phyloP scores from a whole-genome alignment of 2,113 vertebrate species.

The Bubo bubo region DNA sequence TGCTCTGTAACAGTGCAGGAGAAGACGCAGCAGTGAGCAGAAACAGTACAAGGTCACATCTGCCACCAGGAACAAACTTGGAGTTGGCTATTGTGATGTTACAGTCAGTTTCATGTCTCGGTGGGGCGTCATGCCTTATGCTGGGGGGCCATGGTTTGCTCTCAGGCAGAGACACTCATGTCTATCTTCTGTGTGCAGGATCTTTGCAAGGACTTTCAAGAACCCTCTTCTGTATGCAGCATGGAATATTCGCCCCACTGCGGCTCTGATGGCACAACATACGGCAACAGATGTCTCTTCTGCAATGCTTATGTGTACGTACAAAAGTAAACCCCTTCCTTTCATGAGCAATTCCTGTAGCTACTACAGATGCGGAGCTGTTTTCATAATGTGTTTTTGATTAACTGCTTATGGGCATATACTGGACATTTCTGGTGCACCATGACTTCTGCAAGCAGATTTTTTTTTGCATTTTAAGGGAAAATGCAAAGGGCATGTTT shows the following conservation, averaged over 20 bases:
- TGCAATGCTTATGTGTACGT: constrained; percentile 67
- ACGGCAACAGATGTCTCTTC: constrained; percentile 20
- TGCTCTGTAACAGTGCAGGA: background rate
- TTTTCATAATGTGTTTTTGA: background rate
- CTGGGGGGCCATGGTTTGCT: background rate
- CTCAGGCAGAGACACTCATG: background rate
- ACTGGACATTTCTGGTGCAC: background rate
- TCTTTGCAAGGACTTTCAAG: background rate
- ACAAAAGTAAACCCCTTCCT: background rate
- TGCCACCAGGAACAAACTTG: background rate
- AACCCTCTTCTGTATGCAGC: background rate
- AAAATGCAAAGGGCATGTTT: background rate
- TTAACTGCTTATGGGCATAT: background rate
- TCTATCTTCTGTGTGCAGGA: background rate
- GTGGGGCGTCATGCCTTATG: background rate
- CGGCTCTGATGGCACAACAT: constrained; percentile 68
- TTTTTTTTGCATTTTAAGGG: background rate
- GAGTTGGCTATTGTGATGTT: background rate
- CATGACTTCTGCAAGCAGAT: background rate
- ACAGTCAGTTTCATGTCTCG: background rate
- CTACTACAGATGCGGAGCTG: background rate
- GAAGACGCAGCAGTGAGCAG: background rate
- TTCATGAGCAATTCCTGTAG: background rate
- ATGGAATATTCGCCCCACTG: constrained; percentile 37
- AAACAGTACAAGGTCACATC: background rate